A percentile compares a stretch with the other conserved stretches of the same genome.
Conservation (phyloP, 2,797 vertebrate genomes). For the Botia kubotai region DNA sequence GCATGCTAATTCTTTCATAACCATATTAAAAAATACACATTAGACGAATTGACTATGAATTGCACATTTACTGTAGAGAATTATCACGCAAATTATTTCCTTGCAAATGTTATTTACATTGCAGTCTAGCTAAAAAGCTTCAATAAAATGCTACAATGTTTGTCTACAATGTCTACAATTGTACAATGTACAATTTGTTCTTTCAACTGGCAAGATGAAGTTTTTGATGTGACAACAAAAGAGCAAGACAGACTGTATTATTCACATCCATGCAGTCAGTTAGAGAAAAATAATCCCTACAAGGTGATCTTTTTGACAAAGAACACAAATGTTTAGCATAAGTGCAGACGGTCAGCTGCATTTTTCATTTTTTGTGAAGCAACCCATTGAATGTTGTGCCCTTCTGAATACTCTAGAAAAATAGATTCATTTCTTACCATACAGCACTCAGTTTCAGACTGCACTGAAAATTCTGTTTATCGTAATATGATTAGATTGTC, state of each 20-base stretch:
- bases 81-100: background rate
- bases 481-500: slow-evolving; percentile 42
- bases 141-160: background rate
- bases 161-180: background rate
- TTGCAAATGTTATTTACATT: background rate
- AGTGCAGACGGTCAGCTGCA: background rate
- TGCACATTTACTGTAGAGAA: background rate
- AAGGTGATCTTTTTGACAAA: background rate
- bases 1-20: slow-evolving; percentile 12
- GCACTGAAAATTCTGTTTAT: slow-evolving; percentile 15
- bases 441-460: slow-evolving; percentile 5
- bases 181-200: background rate
- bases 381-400: background rate
- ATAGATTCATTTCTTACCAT: background rate
- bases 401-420: background rate
- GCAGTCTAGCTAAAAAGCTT: background rate
- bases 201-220: slow-evolving; percentile 3
- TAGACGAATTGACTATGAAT: background rate
- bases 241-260: background rate
- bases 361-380: background rate
- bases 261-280: slow-evolving; percentile 1
- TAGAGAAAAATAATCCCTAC: background rate
- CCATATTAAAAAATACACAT: slow-evolving; percentile 1
- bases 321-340: background rate
- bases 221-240: background rate